phyloP scores from a whole-genome alignment of 2,888 invertebrate genomes.

The Sphecodes monilicornis region DNA sequence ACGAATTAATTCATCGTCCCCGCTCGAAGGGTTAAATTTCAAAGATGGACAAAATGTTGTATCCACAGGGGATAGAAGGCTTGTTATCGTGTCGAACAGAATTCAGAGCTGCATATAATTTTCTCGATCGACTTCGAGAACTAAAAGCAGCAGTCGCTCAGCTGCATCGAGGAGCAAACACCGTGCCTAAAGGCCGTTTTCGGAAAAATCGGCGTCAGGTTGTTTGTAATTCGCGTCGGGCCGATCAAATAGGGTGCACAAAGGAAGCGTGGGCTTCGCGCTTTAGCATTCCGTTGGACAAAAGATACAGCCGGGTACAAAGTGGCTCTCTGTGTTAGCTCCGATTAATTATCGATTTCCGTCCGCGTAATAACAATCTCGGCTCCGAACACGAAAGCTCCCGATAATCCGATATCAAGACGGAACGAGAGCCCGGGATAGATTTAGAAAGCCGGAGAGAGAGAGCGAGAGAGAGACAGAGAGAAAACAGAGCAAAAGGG shows the following conservation, averaged over 20 bases:
- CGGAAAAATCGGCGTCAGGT: background rate
- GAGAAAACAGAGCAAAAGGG: background rate
- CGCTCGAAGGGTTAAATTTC: background rate
- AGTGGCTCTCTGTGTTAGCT: background rate
- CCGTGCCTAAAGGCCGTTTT: background rate
- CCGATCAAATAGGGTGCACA: background rate
- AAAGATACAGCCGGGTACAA: background rate
- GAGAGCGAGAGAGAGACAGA: background rate
- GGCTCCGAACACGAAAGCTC: constrained; percentile 39
- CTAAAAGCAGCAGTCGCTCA: too few species aligned
- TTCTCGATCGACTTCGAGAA: background rate
- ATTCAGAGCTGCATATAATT: background rate
- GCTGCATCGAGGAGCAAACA: background rate
- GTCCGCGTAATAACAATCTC: constrained; percentile 53
- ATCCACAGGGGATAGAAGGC: background rate
- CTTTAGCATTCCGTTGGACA: background rate
- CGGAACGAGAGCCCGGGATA: background rate
- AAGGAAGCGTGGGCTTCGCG: background rate
- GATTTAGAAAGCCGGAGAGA: background rate
- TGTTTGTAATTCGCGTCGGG: background rate
- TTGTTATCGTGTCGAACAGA: background rate
- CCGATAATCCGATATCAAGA: constrained; percentile 33
- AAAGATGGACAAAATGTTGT: background rate
- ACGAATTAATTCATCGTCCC: background rate
- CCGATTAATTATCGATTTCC: constrained; percentile 59